phyloP scores from a whole-genome alignment of 2,113 vertebrate species.

The Chloropsis cyanopogon region DNA sequence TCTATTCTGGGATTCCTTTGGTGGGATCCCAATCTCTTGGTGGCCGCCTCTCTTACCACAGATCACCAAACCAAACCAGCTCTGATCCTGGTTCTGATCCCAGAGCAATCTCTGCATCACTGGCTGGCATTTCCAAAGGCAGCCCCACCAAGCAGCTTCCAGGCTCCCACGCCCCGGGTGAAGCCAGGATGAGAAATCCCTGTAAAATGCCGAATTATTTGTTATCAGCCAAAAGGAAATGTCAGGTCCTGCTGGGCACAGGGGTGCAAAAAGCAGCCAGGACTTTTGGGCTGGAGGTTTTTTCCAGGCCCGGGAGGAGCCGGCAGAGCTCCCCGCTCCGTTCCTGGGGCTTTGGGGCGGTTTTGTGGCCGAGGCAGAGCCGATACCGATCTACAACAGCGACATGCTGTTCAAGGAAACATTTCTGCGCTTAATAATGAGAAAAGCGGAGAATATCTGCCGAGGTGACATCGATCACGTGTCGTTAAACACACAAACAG shows the following conservation, averaged over 20 bases:
- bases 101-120: background rate
- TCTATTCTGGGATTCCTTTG: background rate
- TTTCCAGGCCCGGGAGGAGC: background rate
- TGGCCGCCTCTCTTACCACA: background rate
- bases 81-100: background rate
- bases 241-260: background rate
- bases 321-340: background rate
- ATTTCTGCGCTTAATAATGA: background rate
- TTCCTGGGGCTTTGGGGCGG: background rate
- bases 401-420: background rate
- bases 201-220: background rate
- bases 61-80: accelerated
- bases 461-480: background rate
- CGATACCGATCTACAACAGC: background rate
- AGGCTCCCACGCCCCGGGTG: background rate
- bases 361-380: background rate
- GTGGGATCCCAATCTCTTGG: background rate
- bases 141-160: background rate
- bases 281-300: background rate
- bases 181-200: background rate
- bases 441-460: background rate
- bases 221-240: background rate
- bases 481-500: conserved; percentile 39
- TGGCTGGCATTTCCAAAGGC: background rate
- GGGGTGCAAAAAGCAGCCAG: background rate